A percentile compares a stretch with the other conserved stretches of the same genome.
phyloP scores from a whole-genome alignment of 2,888 invertebrate genomes.

The Orthosia gothica region DNA sequence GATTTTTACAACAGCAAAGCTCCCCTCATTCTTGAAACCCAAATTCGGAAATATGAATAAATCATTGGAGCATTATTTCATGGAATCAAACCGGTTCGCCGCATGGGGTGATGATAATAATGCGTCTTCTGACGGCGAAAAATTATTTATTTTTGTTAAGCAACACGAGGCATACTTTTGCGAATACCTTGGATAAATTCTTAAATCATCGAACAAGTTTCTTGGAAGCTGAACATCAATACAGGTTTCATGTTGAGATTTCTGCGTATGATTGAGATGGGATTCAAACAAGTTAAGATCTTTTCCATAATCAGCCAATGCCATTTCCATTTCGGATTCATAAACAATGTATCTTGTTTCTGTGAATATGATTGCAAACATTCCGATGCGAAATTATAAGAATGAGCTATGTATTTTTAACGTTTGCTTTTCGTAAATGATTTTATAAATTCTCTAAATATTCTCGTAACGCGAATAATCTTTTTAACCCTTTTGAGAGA shows the following conservation, averaged over 20 bases:
- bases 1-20: conserved; percentile 28
- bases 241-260: conserved; percentile 58
- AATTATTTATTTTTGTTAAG: conserved; percentile 31
- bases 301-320: conserved; percentile 33
- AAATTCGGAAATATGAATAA: conserved; percentile 47
- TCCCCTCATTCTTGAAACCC: conserved; percentile 44
- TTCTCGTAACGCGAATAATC: too few relatives aligned
- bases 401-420: not conserved
- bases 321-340: conserved; percentile 16
- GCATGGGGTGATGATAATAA: conserved; percentile 67
- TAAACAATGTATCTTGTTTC: conserved; percentile 35
- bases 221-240: conserved; percentile 57
- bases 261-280: conserved; percentile 42
- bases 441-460: conserved; percentile 14
- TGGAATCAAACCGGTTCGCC: conserved; percentile 65
- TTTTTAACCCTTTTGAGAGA: not conserved
- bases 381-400: conserved; percentile 13
- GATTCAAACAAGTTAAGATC: conserved; percentile 24
- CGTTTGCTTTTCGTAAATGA: not conserved
- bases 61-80: conserved; percentile 58
- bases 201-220: conserved; percentile 54
- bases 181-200: conserved; percentile 52
- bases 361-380: conserved; percentile 19
- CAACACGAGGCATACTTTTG: conserved; percentile 37
- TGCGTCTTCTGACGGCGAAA: conserved; percentile 52